Evolutionary conservation across 2,113 vertebrate species (phyloP).

Genomic region (Columbina picui): DNA sequence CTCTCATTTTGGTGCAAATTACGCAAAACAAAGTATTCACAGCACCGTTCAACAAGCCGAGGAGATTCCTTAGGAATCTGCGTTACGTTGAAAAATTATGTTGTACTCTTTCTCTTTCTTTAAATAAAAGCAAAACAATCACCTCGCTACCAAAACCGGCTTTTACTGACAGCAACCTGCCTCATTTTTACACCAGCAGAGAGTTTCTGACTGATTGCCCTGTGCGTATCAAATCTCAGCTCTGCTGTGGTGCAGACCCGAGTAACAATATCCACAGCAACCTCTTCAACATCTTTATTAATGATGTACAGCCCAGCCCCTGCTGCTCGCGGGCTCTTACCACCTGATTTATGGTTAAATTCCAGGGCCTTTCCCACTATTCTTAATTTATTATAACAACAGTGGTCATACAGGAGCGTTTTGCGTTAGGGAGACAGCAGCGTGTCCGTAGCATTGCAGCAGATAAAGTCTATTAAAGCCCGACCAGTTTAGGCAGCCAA

Average conservation of each 20-base stretch:
- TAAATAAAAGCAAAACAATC: background rate
- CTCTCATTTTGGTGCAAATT: conserved; percentile 8
- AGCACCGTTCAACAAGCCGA: background rate
- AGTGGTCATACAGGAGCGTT: background rate
- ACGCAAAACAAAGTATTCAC: background rate
- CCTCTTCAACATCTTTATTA: conserved; percentile 45
- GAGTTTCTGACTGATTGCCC: conserved; percentile 3
- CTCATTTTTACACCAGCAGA: background rate
- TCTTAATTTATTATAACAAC: background rate
- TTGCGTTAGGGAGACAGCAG: background rate
- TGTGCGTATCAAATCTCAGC: background rate
- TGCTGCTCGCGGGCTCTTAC: background rate
- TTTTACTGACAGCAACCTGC: background rate
- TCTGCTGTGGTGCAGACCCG: background rate
- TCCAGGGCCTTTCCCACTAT: background rate
- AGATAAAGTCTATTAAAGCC: background rate
- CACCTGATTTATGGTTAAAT: conserved; percentile 28
- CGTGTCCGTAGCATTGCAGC: fast-evolving
- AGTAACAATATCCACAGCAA: background rate
- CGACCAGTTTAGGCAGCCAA: background rate
- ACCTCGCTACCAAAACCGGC: background rate
- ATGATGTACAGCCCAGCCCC: background rate
- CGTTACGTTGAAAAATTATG: background rate
- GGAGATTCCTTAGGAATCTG: background rate
- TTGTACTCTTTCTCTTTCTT: background rate